These are phyloP conservation scores for Bryconaethiops microstoma DNA, from an alignment of 2,797 vertebrate species.

Conservation along the genomic window DNA sequence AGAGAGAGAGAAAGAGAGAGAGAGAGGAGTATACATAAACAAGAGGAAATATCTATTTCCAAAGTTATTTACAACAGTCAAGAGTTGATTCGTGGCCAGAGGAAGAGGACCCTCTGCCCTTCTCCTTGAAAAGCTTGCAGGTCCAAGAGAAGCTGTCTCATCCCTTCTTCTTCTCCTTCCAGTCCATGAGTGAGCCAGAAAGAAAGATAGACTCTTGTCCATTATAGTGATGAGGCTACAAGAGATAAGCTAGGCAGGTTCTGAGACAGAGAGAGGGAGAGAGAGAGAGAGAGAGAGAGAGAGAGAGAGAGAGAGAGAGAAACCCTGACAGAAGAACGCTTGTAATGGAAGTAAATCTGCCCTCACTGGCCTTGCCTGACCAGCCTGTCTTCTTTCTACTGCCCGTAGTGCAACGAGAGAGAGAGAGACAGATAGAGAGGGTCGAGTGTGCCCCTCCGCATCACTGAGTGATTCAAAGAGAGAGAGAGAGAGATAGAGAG, in stretches of 20 bases:
- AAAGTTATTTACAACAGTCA: conserved; percentile 80
- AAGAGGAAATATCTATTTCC: conserved; percentile 70
- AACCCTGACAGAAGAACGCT: conserved; percentile 77
- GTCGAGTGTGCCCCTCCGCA: conserved; percentile 49
- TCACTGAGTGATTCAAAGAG: conserved; percentile 49
- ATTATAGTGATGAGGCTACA: conserved; percentile 33
- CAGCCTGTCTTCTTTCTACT: conserved; percentile 43
- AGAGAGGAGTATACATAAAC: conserved; percentile 46
- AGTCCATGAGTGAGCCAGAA: conserved; percentile 22
- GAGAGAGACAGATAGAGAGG: conserved; percentile 53
- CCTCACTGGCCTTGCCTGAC: conserved; percentile 62
- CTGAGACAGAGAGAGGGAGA: conserved; percentile 45
- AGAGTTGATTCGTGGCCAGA: conserved; percentile 42
- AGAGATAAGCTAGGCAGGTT: conserved; percentile 56
- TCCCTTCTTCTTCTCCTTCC: conserved; percentile 31
- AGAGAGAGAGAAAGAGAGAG: conserved; percentile 14
- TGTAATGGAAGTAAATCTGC: conserved; percentile 79
- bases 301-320: conserved; percentile 40
- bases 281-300: conserved; percentile 42
- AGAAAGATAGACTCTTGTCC: conserved; percentile 32
- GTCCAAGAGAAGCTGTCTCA: conserved; percentile 22
- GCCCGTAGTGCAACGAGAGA: conserved; percentile 67
- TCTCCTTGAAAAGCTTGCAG: conserved; percentile 32
- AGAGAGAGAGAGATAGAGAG: conserved; percentile 42
- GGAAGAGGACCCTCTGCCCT: conserved; percentile 44